Evolutionary conservation across 1,140 invertebrate genomes (phyloP).

Genomic region (Physella acuta): DNA sequence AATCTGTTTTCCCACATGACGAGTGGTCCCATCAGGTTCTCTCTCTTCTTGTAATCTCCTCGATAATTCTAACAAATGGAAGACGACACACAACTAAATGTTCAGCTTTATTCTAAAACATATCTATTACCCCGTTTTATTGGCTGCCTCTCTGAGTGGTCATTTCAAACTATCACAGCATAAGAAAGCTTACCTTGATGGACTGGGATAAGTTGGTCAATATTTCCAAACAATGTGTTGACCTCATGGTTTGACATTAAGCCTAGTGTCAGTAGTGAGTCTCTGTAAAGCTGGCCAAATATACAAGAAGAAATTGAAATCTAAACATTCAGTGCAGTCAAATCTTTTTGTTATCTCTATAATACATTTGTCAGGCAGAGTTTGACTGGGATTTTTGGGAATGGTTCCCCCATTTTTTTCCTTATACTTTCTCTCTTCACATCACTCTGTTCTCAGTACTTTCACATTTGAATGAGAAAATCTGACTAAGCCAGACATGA

Average conservation of each 20-base stretch:
- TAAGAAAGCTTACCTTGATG: slow-evolving; percentile 51
- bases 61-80: slow-evolving; percentile 58
- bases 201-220: slow-evolving; percentile 55
- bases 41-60: slow-evolving; percentile 58
- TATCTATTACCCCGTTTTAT: too few relatives aligned
- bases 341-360: background rate
- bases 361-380: too few relatives aligned
- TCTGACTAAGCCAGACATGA: too few relatives aligned
- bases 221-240: slow-evolving; percentile 61
- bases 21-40: slow-evolving; percentile 62
- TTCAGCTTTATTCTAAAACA: too few relatives aligned
- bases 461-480: too few relatives aligned
- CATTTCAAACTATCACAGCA: background rate
- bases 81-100: too few relatives aligned
- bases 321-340: background rate
- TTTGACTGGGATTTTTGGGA: too few relatives aligned
- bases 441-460: too few relatives aligned
- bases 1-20: slow-evolving; percentile 60
- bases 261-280: slow-evolving; percentile 60
- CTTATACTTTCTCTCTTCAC: too few relatives aligned
- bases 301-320: slow-evolving; percentile 1
- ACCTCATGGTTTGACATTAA: slow-evolving; percentile 62
- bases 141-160: background rate
- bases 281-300: slow-evolving; percentile 59
- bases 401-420: too few relatives aligned